Percentiles rank a stretch among this genome's conserved stretches.
phyloP scores from a whole-genome alignment of 2,797 vertebrate genomes.

The Channa striata region DNA sequence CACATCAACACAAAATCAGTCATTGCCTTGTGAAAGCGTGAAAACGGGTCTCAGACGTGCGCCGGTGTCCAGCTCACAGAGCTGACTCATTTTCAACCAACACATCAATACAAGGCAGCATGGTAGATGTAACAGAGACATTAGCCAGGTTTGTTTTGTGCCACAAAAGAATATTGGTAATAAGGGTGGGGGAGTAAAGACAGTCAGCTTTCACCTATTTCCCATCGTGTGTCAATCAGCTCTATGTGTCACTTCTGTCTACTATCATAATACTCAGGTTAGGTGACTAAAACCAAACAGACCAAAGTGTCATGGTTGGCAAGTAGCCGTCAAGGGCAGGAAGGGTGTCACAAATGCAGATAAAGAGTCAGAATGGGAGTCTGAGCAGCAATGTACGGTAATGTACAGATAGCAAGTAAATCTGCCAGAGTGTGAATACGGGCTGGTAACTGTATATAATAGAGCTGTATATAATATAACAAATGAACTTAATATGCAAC shows the following conservation, averaged over 20 bases:
- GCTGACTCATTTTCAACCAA: too few relatives aligned
- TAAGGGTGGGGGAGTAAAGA: not conserved
- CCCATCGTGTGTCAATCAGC: not conserved
- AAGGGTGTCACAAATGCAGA: conserved; percentile 31
- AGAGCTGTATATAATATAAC: too few relatives aligned
- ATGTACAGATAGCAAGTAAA: conserved; percentile 3
- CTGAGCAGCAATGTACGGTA: conserved; percentile 7
- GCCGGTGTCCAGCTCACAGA: too few relatives aligned
- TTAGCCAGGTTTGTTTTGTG: not conserved
- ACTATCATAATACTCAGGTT: conserved; percentile 11
- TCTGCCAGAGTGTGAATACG: too few relatives aligned
- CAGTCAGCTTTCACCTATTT: not conserved
- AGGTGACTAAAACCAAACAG: conserved; percentile 12
- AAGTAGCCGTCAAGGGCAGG: conserved; percentile 11
- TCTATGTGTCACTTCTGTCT: not conserved
- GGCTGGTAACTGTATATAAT: too few relatives aligned
- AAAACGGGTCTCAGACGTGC: too few relatives aligned
- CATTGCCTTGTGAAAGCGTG: too few relatives aligned
- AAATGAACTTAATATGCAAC: too few relatives aligned
- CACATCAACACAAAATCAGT: too few relatives aligned
- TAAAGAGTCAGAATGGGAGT: conserved; percentile 20
- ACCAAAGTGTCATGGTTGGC: conserved; percentile 11
- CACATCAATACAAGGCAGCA: not conserved
- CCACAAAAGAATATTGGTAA: not conserved
- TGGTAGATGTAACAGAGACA: conserved; percentile 3